Conservation (phyloP, 2,888 invertebrate genomes). For the Philaethria dido region DNA sequence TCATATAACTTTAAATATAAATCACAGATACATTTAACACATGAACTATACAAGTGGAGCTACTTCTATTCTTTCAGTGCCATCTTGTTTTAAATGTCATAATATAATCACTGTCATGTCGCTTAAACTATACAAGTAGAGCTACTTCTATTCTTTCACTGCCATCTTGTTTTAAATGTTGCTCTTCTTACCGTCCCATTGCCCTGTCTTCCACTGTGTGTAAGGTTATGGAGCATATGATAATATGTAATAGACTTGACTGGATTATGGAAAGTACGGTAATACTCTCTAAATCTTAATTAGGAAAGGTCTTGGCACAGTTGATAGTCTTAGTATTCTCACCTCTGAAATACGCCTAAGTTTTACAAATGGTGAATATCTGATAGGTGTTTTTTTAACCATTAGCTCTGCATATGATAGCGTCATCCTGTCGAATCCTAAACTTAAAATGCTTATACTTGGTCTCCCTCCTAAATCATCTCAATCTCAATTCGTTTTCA, state of each 20-base stretch:
- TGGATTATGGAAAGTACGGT: background rate
- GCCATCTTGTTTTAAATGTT: too few relatives aligned
- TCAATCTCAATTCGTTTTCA: slow-evolving; percentile 7
- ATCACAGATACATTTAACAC: too few relatives aligned
- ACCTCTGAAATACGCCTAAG: background rate
- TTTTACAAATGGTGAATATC: background rate
- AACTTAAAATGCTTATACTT: slow-evolving; percentile 6
- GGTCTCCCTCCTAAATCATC: background rate
- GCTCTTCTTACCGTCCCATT: background rate
- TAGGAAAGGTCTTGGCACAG: background rate
- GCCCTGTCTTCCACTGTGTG: background rate
- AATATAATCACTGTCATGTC: too few relatives aligned
- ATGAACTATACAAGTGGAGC: too few relatives aligned
- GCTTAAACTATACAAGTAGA: too few relatives aligned
- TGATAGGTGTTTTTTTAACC: slow-evolving; percentile 2
- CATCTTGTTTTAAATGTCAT: too few relatives aligned
- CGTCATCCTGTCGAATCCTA: background rate
- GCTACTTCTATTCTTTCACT: too few relatives aligned
- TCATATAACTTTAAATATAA: too few relatives aligned
- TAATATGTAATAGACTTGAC: background rate
- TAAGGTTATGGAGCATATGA: background rate
- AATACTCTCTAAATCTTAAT: background rate
- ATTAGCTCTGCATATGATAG: slow-evolving; percentile 11
- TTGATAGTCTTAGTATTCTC: slow-evolving; percentile 9
- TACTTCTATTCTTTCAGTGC: too few relatives aligned